A percentile compares a stretch with the other conserved stretches of the same genome.
These are phyloP conservation scores for Anadara kagoshimensis DNA, from an alignment of 1,140 invertebrate genomes.

Conservation along the genomic window DNA sequence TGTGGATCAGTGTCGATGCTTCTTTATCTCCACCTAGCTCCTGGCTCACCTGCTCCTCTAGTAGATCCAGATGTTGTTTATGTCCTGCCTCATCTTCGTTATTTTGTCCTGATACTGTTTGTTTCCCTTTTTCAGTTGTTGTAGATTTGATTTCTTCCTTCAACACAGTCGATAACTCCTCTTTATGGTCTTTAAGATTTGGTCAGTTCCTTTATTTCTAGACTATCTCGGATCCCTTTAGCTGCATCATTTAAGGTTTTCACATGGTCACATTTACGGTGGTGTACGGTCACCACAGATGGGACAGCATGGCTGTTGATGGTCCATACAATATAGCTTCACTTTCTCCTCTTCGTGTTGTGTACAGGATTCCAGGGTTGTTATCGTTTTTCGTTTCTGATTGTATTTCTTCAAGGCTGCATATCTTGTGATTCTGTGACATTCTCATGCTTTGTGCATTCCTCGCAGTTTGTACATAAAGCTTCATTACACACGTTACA, in stretches of 20 bases:
- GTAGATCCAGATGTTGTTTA: slow-evolving; percentile 1
- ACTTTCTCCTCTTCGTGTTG: background rate
- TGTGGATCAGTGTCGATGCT: background rate
- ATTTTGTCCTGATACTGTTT: background rate
- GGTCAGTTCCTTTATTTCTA: background rate
- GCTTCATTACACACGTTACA: slow-evolving; percentile 4
- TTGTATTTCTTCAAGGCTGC: background rate
- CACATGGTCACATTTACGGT: slow-evolving; percentile 1
- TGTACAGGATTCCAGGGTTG: background rate
- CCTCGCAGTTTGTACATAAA: background rate
- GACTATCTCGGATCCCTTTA: background rate
- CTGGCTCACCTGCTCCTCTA: background rate
- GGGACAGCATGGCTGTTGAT: slow-evolving; percentile 4
- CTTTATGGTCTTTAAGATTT: background rate
- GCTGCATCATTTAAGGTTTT: slow-evolving; percentile 5
- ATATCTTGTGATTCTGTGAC: background rate
- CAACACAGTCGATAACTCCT: background rate
- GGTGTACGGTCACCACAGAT: slow-evolving; percentile 10
- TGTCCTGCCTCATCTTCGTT: too few relatives aligned
- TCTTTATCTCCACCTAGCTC: background rate
- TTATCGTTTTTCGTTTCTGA: background rate
- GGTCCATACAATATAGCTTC: slow-evolving; percentile 9
- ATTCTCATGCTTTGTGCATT: background rate
- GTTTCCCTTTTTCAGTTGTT: background rate
- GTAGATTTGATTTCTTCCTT: background rate